Percentiles rank a stretch among this genome's conserved stretches.
phyloP scores from a whole-genome alignment of 2,888 invertebrate species.

The Cenopis cana region DNA sequence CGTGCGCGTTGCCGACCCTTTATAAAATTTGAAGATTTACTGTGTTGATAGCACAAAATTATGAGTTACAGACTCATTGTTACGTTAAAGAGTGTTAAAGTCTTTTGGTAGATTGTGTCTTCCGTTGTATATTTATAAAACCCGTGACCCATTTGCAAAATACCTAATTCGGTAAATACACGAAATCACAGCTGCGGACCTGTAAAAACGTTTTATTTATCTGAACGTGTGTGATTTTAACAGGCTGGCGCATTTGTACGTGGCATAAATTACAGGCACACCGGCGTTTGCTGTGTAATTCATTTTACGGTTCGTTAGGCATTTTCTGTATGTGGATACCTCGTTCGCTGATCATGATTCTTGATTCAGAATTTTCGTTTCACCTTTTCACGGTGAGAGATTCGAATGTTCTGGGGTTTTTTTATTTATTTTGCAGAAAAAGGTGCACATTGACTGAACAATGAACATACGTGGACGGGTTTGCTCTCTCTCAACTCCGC shows the following conservation, averaged over 20 bases:
- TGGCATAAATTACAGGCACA: constrained; percentile 47
- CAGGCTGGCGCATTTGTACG: constrained; percentile 44
- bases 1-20: too few species aligned
- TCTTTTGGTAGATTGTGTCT: not conserved
- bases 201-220: constrained; percentile 46
- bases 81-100: too few species aligned
- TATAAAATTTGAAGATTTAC: too few species aligned
- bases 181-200: constrained; percentile 41
- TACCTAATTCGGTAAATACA: constrained; percentile 41
- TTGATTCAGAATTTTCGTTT: constrained; percentile 35
- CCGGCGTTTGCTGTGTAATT: constrained; percentile 47
- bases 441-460: not conserved
- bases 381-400: constrained; percentile 25
- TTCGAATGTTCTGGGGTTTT: not conserved
- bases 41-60: too few species aligned
- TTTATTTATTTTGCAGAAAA: constrained; percentile 9
- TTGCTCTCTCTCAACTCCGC: not conserved
- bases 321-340: constrained; percentile 44
- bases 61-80: too few species aligned
- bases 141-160: constrained; percentile 27
- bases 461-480: not conserved
- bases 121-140: constrained; percentile 4
- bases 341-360: constrained; percentile 36
- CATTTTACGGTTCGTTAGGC: constrained; percentile 50
- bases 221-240: constrained; percentile 48